phyloP scores from a whole-genome alignment of 2,797 vertebrate genomes.

The Spea hammondii region DNA sequence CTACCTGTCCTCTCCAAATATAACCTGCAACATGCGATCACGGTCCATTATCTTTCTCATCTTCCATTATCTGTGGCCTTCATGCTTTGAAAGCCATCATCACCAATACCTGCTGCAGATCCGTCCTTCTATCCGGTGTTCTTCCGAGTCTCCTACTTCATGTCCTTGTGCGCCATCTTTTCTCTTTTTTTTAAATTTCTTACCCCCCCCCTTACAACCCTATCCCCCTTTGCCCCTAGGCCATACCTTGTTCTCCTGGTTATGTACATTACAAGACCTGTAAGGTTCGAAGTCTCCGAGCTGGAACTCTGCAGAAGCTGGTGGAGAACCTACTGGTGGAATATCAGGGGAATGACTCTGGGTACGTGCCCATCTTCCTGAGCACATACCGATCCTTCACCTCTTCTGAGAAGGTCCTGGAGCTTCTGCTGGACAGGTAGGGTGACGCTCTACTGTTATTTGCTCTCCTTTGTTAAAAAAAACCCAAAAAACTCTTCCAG shows the following conservation, averaged over 20 bases:
- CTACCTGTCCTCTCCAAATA: no score
- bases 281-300: conserved; percentile 80
- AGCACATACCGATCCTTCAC: conserved; percentile 82
- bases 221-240: neutral
- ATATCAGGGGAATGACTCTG: conserved; percentile 66
- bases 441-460: neutral
- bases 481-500: neutral
- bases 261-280: conserved; percentile 84
- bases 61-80: neutral
- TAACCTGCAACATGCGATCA: no score
- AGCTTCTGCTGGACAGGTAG: conserved; percentile 77
- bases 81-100: neutral
- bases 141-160: neutral
- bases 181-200: neutral
- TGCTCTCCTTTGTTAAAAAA: neutral
- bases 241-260: conserved; percentile 11
- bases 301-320: conserved; percentile 72
- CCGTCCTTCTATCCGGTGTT: neutral
- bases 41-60: neutral
- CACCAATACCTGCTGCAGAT: conserved; percentile 6
- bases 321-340: conserved; percentile 73
- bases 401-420: conserved; percentile 67
- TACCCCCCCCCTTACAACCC: neutral
- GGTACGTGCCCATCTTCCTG: conserved; percentile 77
- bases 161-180: neutral